A percentile compares a stretch with the other conserved stretches of the same genome.
Evolutionary conservation across 2,888 invertebrate species (phyloP).

Genomic region (Meliscaeva auricollis): DNA sequence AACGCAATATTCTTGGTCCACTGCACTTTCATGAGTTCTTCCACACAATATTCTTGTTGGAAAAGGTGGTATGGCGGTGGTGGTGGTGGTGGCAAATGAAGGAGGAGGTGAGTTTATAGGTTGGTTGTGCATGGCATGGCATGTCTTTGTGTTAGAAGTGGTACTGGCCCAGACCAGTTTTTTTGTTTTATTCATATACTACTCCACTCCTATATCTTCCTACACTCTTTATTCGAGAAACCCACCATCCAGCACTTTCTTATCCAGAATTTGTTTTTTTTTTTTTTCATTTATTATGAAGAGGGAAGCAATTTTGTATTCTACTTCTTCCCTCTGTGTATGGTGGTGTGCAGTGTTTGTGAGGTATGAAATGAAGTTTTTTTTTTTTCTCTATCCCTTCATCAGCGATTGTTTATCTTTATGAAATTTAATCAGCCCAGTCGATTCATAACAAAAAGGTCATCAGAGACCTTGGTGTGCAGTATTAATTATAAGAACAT

Average conservation of each 20-base stretch:
- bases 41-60: slow-evolving; percentile 10
- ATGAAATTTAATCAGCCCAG: slow-evolving; percentile 66
- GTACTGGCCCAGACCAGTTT: slow-evolving; percentile 68
- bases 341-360: not conserved
- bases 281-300: slow-evolving; percentile 11
- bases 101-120: slow-evolving; percentile 33
- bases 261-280: slow-evolving; percentile 30
- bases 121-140: slow-evolving; percentile 27
- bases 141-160: slow-evolving; percentile 68
- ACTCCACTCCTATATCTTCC: slow-evolving; percentile 3
- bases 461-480: slow-evolving; percentile 43
- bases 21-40: slow-evolving; percentile 67
- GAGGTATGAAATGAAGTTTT: not conserved
- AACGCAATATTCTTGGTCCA: slow-evolving; percentile 73
- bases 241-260: slow-evolving; percentile 49
- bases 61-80: slow-evolving; percentile 3
- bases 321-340: not conserved
- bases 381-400: not conserved
- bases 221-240: not conserved
- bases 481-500: slow-evolving; percentile 12
- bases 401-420: slow-evolving; percentile 51
- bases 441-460: slow-evolving; percentile 36
- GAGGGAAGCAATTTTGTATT: slow-evolving; percentile 30
- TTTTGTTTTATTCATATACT: too few relatives aligned
- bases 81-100: slow-evolving; percentile 22